phyloP scores from a whole-genome alignment of 2,797 vertebrate genomes.

The Rallus crepitans region DNA sequence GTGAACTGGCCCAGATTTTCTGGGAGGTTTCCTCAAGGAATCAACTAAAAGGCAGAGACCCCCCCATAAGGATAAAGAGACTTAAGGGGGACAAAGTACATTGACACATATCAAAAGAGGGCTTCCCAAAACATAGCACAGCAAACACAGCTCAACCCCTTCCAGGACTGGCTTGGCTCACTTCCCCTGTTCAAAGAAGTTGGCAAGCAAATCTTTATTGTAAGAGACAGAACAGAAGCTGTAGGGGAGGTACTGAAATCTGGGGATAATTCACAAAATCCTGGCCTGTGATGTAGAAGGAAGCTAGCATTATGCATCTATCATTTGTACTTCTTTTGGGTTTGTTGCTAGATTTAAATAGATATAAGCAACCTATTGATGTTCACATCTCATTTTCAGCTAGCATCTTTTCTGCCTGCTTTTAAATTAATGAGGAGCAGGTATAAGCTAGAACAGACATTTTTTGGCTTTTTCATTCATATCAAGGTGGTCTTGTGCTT shows the following conservation, averaged over 20 bases:
- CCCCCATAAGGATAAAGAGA: conserved; percentile 6
- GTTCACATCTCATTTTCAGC: background rate
- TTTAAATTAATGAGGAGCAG: background rate
- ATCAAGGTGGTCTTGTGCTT: background rate
- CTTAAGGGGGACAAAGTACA: conserved; percentile 41
- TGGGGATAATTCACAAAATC: conserved; percentile 68
- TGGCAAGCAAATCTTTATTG: conserved; percentile 68
- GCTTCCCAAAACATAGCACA: conserved; percentile 52
- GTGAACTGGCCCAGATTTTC: background rate
- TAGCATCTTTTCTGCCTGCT: background rate
- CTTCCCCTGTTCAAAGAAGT: conserved; percentile 54
- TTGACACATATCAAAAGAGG: conserved; percentile 22
- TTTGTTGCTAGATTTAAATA: background rate
- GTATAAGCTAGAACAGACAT: background rate
- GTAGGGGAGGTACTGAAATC: conserved; percentile 64
- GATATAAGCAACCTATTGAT: background rate
- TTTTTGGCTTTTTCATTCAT: background rate
- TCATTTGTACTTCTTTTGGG: conserved; percentile 3
- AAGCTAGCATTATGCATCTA: conserved; percentile 8
- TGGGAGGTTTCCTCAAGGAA: conserved; percentile 16
- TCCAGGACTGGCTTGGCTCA: conserved; percentile 61
- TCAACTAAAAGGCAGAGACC: conserved; percentile 5
- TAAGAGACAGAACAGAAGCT: conserved; percentile 73
- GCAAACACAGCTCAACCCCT: conserved; percentile 54
- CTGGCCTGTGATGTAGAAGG: conserved; percentile 18